Conservation (phyloP, 2,113 vertebrate genomes). For the Pyxicephalus adspersus region DNA sequence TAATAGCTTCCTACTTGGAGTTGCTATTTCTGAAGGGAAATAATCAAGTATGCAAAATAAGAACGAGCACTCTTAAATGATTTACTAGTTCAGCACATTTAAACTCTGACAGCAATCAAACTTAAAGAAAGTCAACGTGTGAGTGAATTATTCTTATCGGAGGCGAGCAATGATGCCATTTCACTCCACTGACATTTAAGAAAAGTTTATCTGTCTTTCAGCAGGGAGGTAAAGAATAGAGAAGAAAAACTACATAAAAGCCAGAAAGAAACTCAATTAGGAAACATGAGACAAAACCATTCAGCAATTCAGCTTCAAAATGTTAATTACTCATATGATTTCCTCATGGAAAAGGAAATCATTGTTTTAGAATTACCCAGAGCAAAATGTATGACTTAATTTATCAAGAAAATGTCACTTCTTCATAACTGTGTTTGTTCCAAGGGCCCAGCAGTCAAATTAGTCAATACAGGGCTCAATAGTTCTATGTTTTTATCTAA, state of each 20-base stretch:
- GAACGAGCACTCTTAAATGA: conserved; percentile 38
- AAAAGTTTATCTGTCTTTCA: conserved; percentile 2
- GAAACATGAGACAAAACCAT: not conserved
- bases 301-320: conserved; percentile 25
- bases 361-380: conserved; percentile 26
- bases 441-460: not conserved
- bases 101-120: conserved; percentile 39
- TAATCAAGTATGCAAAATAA: conserved; percentile 56
- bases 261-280: conserved; percentile 26
- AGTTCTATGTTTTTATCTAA: not conserved
- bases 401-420: conserved; percentile 34
- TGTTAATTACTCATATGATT: conserved; percentile 54
- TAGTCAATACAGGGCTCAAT: not conserved
- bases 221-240: not conserved
- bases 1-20: conserved; percentile 54
- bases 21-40: conserved; percentile 53
- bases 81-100: conserved; percentile 45
- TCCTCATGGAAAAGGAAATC: conserved; percentile 42
- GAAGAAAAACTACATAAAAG: not conserved
- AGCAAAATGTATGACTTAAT: conserved; percentile 24
- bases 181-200: conserved; percentile 34
- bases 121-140: conserved; percentile 23
- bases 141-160: conserved; percentile 40
- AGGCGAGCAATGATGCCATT: conserved; percentile 31
- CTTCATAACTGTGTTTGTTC: conserved; percentile 10